Conservation (phyloP, 2,888 invertebrate genomes). For the Troides oblongomaculatus region DNA sequence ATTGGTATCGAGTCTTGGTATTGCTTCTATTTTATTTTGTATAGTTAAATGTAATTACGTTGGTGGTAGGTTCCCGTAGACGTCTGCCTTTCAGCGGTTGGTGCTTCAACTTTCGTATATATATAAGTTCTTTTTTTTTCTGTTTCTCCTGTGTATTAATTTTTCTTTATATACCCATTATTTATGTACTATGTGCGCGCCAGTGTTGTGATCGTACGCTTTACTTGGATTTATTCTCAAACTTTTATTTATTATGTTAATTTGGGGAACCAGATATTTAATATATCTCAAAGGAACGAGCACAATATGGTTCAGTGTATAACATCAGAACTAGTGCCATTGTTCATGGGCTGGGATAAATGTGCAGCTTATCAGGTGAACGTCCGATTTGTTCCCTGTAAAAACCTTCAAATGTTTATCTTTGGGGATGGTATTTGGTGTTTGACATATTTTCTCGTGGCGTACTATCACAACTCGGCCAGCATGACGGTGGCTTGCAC, state of each 20-base stretch:
- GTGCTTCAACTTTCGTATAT: conserved; percentile 76
- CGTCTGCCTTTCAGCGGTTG: conserved; percentile 69
- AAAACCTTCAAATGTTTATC: no score
- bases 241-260: no score
- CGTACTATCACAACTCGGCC: conserved; percentile 59
- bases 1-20: conserved; percentile 12
- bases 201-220: conserved; percentile 72
- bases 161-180: conserved; percentile 59
- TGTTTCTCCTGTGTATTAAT: conserved; percentile 63
- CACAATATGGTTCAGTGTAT: no score
- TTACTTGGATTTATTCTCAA: no score
- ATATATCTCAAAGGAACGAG: no score
- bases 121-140: conserved; percentile 54
- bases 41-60: conserved; percentile 40
- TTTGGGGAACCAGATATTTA: no score
- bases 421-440: no score
- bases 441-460: conserved; percentile 28
- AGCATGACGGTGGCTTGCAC: conserved; percentile 65
- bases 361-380: no score
- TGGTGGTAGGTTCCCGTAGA: conserved; percentile 64
- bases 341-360: no score
- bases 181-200: conserved; percentile 46
- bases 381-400: no score
- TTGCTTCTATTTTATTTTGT: conserved; percentile 28
- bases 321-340: no score